phyloP scores from a whole-genome alignment of 2,797 vertebrate species.

The Lithobates sylvaticus region DNA sequence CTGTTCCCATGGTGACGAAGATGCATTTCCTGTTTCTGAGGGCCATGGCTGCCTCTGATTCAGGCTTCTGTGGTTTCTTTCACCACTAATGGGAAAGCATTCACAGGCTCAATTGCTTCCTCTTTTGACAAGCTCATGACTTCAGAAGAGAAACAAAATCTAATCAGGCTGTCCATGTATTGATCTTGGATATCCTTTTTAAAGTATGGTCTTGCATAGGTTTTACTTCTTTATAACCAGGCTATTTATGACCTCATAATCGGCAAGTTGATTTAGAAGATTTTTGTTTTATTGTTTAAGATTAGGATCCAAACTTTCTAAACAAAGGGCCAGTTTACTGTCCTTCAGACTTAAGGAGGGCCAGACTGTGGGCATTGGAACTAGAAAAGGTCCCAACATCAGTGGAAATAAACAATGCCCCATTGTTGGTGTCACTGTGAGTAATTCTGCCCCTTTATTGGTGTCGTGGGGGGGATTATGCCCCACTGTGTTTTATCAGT shows the following conservation, averaged over 20 bases:
- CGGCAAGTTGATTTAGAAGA: not conserved
- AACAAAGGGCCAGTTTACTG: no score
- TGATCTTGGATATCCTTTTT: not conserved
- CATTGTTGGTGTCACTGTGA: no score
- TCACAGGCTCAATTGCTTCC: slow-evolving; percentile 73
- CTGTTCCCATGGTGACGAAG: slow-evolving; percentile 75
- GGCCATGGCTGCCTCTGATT: slow-evolving; percentile 73
- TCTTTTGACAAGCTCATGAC: slow-evolving; percentile 45
- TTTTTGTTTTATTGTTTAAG: not conserved
- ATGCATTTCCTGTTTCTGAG: slow-evolving; percentile 76
- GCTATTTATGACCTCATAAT: not conserved
- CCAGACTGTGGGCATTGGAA: no score
- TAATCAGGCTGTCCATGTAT: slow-evolving; percentile 28
- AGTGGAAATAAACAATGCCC: no score
- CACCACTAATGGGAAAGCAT: slow-evolving; percentile 72
- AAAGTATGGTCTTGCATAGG: not conserved
- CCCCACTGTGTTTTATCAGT: no score
- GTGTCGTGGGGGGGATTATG: no score
- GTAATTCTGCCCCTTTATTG: no score
- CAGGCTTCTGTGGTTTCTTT: slow-evolving; percentile 75
- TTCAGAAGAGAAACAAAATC: slow-evolving; percentile 23
- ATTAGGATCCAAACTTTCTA: not conserved
- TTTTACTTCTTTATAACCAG: not conserved
- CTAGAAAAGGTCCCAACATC: no score
- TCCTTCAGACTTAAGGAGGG: no score